Percentiles rank a stretch among this genome's conserved stretches.
Conservation (phyloP, 2,888 invertebrate species). For the Phalera bucephala region DNA sequence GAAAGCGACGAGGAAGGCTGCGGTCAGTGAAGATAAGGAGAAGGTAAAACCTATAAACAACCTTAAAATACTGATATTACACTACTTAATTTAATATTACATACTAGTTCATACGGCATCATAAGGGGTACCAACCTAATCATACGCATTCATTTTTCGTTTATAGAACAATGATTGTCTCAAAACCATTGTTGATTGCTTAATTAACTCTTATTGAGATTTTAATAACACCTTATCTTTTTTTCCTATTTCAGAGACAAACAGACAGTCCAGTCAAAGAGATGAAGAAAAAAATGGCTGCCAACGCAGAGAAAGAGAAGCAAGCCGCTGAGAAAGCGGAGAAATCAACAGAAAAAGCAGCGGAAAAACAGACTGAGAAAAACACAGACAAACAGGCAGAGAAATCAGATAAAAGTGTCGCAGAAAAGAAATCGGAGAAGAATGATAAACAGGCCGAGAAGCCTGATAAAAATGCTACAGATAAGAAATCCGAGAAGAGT, state of each 20-base stretch:
- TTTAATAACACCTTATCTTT: too few species aligned
- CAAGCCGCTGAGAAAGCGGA: conserved; percentile 53
- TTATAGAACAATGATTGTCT: too few species aligned
- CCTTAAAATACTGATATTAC: too few species aligned
- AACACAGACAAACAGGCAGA: conserved; percentile 31
- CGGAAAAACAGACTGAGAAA: conserved; percentile 35
- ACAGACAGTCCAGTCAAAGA: conserved; percentile 69
- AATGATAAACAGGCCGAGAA: conserved; percentile 12
- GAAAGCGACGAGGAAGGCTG: conserved; percentile 62
- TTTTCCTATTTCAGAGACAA: conserved; percentile 49
- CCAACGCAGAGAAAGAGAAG: conserved; percentile 70
- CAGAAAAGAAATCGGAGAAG: conserved; percentile 26
- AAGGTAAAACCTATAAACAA: too few species aligned
- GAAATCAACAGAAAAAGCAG: conserved; percentile 42
- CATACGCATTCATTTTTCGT: too few species aligned
- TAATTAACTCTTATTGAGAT: too few species aligned
- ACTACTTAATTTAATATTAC: too few species aligned
- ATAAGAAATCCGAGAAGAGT: conserved; percentile 23
- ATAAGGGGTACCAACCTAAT: too few species aligned
- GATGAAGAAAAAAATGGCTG: conserved; percentile 75
- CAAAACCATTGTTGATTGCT: too few species aligned
- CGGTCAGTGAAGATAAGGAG: conserved; percentile 64
- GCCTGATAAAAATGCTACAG: conserved; percentile 21
- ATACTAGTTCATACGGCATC: too few species aligned
- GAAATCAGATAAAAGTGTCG: conserved; percentile 28